Base-by-base conservation (phyloP, 2,888 invertebrate species). In the Emmelina monodactyla region DNA sequence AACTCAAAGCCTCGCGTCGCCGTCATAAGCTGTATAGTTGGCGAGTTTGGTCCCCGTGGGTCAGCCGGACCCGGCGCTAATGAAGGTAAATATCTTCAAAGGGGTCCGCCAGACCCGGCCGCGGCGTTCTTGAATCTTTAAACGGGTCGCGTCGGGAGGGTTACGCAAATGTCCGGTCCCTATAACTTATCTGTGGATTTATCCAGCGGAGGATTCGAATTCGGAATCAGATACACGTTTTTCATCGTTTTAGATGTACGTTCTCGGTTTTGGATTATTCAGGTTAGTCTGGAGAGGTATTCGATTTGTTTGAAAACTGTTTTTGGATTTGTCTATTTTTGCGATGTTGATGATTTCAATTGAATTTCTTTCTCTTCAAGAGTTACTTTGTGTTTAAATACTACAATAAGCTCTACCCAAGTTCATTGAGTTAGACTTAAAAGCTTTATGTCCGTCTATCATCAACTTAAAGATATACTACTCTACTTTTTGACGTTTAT, bases 81-180 rank as follows among this genome's bases (percentile, higher is more conserved):
- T 73, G 76, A 76, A 75, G 70, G 72, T 63, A 66, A 65, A 63
- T 66, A 70, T 69, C 71, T 73, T 72, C 73, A 72, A 73, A 72
- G 76, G 65, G 70, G 65, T 59, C 64, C 51, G 54, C 47, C 50
- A 51, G 58, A 54, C 63, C 62, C 55, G 51, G 71, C 68, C 63
- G 66, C 66, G 67, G 68, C 61, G 53, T 49, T 59, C 54, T 55
- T 75, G 71, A 75, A 76, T 76, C 70, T 76, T 76, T 73, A 73
- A 75, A 68, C 64, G 65, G 53, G 50, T 54, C 52, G 52, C 46
- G 43, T 40, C 14, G 14, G 30, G 13, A 4, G 16, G 31, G 29
- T 4, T 7, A 4, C 29, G 14, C 6, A 7, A 13, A 4, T 7
- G 14, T 4, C 14, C 29, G 13, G 14, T 3, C 14, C 14, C 29